Evolutionary conservation across 2,113 vertebrate genomes (phyloP), one percentile per base, ranked within the genome.

Genomic region (Grus americana): DNA sequence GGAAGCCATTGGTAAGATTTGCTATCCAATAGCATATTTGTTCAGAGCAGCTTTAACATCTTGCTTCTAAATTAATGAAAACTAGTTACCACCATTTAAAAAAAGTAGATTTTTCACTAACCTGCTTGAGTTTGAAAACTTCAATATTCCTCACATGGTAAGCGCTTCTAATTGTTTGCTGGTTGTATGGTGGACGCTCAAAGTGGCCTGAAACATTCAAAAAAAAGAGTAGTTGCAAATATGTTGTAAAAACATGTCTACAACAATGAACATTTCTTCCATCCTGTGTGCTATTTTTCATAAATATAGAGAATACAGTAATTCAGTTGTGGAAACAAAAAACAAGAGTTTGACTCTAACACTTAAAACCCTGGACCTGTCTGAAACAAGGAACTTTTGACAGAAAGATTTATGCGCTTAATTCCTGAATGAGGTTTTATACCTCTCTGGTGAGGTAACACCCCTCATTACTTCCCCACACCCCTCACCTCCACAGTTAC

Each of bases 81-180:
- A 81, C 14, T 55, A 38, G 55, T 79, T 40, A 59, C 16, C 10
- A 3, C 32, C 54, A 5, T 55, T 80, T 4, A 3, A 52, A 47
- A 38, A 54, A 58, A 55, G 0, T 0, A 21, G 12, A 40, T 32
- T 86, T 90, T 94, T 83, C 52, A 95, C 97, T 94, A 96, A 99
- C 99, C 99, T 99, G 99, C 93, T 99, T 99, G 58, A 99, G 97
- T 96, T 99, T 99, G 97, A 99, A 99, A 44, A 99, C 99, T 86
- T 99, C 99, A 0, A 99, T 98, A 89, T 99, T 99, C 94, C 99
- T 98, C 93, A 99, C 98, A 54, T 99, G 99, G 97, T 99, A 99
- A 20, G 99, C 99, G 8, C 99, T 99, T 94, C 99, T 98, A 72
- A 99, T 96, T 5, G 99, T 99, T 38, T 99, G 98, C 58, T 98